phyloP scores from a whole-genome alignment of 2,797 vertebrate genomes.

The Orientallactaga sibirica region DNA sequence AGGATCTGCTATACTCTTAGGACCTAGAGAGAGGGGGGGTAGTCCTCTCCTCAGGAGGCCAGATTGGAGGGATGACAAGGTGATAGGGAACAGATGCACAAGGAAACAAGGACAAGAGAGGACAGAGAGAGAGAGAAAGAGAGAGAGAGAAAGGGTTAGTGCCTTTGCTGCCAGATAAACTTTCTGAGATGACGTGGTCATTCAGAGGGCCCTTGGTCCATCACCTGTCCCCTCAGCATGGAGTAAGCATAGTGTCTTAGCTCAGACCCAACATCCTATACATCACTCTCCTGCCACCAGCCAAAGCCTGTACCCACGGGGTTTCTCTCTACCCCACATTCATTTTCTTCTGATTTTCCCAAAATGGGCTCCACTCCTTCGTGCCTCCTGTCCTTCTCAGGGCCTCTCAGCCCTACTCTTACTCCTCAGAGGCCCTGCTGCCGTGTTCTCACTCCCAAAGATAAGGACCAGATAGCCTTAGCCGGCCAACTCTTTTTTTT shows the following conservation, averaged over 20 bases:
- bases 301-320: rapidly evolving
- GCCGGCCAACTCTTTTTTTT: neutral
- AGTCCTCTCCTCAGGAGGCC: neutral
- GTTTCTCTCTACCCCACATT: neutral
- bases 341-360: neutral
- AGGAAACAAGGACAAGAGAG: neutral
- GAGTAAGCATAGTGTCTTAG: rapidly evolving
- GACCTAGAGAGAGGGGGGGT: neutral
- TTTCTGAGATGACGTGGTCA: neutral
- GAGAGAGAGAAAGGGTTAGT: too few relatives aligned
- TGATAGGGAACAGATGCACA: too few relatives aligned
- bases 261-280: neutral
- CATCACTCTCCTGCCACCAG: neutral
- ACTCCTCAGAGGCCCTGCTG: neutral
- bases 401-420: neutral
- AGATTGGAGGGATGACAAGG: neutral
- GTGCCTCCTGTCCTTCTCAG: neutral
- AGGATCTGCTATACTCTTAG: neutral
- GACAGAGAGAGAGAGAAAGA: neutral
- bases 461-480: neutral
- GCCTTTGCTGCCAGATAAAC: neutral
- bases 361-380: neutral
- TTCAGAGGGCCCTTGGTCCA: neutral
- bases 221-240: neutral
- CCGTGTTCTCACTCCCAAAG: neutral